A percentile compares a stretch with the other conserved stretches of the same genome.
Evolutionary conservation across 2,888 invertebrate genomes (phyloP).

Genomic region (Cryptus viduatorius): DNA sequence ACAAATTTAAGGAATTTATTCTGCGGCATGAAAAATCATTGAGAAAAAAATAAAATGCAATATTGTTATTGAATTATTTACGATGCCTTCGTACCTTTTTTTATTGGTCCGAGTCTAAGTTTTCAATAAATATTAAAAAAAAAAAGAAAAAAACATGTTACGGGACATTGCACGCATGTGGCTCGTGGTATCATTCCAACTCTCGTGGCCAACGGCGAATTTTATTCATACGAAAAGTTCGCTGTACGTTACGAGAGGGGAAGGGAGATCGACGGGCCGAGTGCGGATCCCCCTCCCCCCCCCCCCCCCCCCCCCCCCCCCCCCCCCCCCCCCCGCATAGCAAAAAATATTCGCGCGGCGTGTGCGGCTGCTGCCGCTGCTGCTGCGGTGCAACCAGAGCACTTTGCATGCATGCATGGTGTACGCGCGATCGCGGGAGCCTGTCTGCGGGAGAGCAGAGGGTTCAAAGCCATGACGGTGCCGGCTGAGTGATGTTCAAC

Average conservation of each 20-base stretch:
- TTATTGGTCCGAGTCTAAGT: background rate
- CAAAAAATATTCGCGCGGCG: conserved; percentile 49
- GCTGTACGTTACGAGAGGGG: conserved; percentile 13
- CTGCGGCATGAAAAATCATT: background rate
- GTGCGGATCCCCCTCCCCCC: background rate
- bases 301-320: too few species aligned
- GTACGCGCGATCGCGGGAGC: conserved; percentile 6
- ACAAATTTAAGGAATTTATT: background rate
- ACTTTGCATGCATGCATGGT: conserved; percentile 60
- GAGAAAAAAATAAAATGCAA: background rate
- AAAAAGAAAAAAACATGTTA: conserved; percentile 13
- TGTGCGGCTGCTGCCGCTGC: background rate
- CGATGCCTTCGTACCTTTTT: background rate
- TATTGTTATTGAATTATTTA: too few species aligned
- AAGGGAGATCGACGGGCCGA: background rate
- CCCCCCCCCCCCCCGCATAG: background rate
- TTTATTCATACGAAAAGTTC: conserved; percentile 63
- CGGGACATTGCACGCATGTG: conserved; percentile 31
- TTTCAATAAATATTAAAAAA: background rate
- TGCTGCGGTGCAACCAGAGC: conserved; percentile 25
- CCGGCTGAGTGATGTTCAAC: conserved; percentile 36
- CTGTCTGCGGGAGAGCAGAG: conserved; percentile 3
- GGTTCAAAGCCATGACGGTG: conserved; percentile 14
- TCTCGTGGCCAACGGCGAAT: conserved; percentile 28
- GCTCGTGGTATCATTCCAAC: background rate